A percentile compares a stretch with the other conserved stretches of the same genome.
Evolutionary conservation across 2,888 invertebrate genomes (phyloP).

Genomic region (Dynastes tityus): DNA sequence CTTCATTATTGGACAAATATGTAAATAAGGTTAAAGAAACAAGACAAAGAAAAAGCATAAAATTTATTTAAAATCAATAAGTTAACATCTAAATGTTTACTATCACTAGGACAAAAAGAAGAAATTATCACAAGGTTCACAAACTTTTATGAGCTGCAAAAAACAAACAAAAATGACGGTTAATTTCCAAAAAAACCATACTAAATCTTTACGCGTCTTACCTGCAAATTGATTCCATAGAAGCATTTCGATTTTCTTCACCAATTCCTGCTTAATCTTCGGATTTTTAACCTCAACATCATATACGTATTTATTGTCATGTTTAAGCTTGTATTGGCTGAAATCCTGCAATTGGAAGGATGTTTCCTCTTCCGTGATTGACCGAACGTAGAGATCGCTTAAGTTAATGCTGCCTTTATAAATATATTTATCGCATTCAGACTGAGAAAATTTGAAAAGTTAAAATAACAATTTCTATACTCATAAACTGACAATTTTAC

Average conservation of each 20-base stretch:
- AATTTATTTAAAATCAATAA: conserved; percentile 23
- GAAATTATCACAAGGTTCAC: conserved; percentile 16
- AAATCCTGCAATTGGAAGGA: conserved; percentile 48
- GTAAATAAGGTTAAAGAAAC: background rate
- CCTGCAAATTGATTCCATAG: conserved; percentile 63
- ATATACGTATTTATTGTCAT: conserved; percentile 40
- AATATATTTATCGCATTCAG: conserved; percentile 60
- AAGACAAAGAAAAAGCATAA: background rate
- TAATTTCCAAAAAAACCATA: background rate
- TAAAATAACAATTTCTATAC: background rate
- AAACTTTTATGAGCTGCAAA: conserved; percentile 11
- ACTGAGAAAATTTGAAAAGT: conserved; percentile 52
- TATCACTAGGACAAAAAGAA: background rate
- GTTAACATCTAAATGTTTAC: background rate
- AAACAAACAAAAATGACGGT: background rate
- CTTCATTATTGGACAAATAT: too few relatives aligned
- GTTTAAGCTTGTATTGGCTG: conserved; percentile 21
- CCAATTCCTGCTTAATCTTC: conserved; percentile 63
- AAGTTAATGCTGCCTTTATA: conserved; percentile 63
- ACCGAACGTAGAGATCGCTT: conserved; percentile 62
- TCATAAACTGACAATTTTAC: conserved; percentile 22
- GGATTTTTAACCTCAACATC: conserved; percentile 61
- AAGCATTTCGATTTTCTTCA: conserved; percentile 62
- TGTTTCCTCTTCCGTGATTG: conserved; percentile 60
- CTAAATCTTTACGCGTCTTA: background rate